A percentile compares a stretch with the other conserved stretches of the same genome.
Evolutionary conservation across 1,140 invertebrate genomes (phyloP).

Genomic region (Archegozetes longisetosus): DNA sequence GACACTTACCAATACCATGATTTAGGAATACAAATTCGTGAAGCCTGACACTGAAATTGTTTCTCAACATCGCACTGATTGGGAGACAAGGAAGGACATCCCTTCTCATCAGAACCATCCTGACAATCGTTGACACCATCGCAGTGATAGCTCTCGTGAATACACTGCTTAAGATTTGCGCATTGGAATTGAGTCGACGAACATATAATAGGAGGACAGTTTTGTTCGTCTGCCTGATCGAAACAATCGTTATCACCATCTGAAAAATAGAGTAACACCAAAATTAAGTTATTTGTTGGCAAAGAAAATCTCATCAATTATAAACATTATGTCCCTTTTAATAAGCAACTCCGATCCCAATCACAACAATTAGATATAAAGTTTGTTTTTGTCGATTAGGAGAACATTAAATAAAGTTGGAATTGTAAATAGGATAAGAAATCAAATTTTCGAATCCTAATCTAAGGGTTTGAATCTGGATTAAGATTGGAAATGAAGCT

Average conservation of each 20-base stretch:
- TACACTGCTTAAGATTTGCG: slow-evolving; percentile 72
- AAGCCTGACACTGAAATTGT: slow-evolving; percentile 69
- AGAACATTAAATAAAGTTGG: no score
- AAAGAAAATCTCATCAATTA: no score
- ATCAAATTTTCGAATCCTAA: no score
- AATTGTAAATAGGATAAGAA: no score
- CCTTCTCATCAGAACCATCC: slow-evolving; percentile 75
- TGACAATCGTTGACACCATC: slow-evolving; percentile 80
- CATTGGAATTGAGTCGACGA: slow-evolving; percentile 85
- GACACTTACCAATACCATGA: slow-evolving; percentile 55
- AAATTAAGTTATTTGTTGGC: no score
- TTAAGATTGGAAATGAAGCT: no score
- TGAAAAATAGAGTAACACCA: no score
- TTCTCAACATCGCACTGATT: slow-evolving; percentile 73
- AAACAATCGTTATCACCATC: slow-evolving; percentile 86
- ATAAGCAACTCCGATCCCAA: no score
- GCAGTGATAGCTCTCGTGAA: slow-evolving; percentile 82
- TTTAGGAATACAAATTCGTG: slow-evolving; percentile 74
- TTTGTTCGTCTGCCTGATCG: slow-evolving; percentile 89
- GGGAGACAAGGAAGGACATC: slow-evolving; percentile 48
- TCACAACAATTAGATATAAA: no score
- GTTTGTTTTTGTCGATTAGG: no score
- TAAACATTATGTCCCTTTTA: no score
- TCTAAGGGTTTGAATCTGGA: no score
- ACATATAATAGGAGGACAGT: slow-evolving; percentile 87